Base-by-base conservation (phyloP, 2,888 invertebrate genomes). In the Eupithecia vulgata region DNA sequence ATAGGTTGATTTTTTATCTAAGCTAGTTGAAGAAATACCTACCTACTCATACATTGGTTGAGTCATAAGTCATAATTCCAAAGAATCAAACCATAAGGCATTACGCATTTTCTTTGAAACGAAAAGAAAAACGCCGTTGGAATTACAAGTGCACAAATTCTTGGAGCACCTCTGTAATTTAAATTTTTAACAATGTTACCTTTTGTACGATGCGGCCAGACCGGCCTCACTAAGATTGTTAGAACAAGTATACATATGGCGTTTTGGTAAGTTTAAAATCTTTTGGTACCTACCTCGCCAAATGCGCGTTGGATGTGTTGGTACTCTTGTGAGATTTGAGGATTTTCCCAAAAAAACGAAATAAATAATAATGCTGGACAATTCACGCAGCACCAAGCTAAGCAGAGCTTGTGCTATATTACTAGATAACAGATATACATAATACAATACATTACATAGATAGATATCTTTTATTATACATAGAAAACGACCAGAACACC, bases 51-150 rank as follows among this genome's bases (percentile, higher is more conserved):
- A 12, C 4, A 21, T 37, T 64, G 21, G 30, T 62, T 68, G 70
- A 64, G 70, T 82, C 83, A 83, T 37, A 37, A 37, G 37, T 37
- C 37, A 45, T 79, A 76, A 66, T 74, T 85, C 82, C 84, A 68
- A 69, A 78, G 82, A 85, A 83, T 64, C 66, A 30, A 64, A 71
- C 64, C 73, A 78, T 76, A 79, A 62, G 69, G 45, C 69, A 66
- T 73, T 73, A 69, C 70, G 71, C 71, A 74, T 67, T 66, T 74
- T 68, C 75, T 79, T 72, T 74, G 65, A 67, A 64, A 72, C 45
- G 70, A 67, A 59, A 68, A 57, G 59, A 70, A 68, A 73, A 72
- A 77, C 69, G 70, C 52, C 52, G 37, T n/a, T 30, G 65, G 70
- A 52, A 52, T 70, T 30, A 65, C 35, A 70, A 70, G 45, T 70